Percentiles rank a stretch among this genome's conserved stretches.
These are phyloP conservation scores for Clinocottus analis DNA, from an alignment of 2,113 vertebrate species.

Conservation along the genomic window DNA sequence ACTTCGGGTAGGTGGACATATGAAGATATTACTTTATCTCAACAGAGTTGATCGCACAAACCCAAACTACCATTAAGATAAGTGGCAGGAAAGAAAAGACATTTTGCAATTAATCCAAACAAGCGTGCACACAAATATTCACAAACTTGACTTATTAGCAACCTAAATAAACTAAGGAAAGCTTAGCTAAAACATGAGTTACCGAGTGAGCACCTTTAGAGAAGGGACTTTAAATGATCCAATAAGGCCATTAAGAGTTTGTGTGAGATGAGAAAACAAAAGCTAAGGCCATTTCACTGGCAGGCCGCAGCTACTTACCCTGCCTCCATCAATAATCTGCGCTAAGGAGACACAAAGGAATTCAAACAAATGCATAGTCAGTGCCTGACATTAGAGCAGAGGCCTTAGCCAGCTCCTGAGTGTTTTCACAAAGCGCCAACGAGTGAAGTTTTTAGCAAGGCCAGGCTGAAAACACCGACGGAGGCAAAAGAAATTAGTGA, in stretches of 20 bases:
- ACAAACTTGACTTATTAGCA: conserved; percentile 61
- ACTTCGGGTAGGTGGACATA: background rate
- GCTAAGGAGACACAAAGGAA: conserved; percentile 53
- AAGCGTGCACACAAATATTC: conserved; percentile 1
- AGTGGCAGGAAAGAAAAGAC: conserved; percentile 36
- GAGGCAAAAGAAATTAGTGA: conserved; percentile 1
- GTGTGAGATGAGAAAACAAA: conserved; percentile 71
- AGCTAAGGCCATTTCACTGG: conserved; percentile 50
- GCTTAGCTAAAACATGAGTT: conserved; percentile 71
- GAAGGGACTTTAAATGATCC: conserved; percentile 72
- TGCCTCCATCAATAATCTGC: conserved; percentile 70
- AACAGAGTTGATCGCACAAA: conserved; percentile 25
- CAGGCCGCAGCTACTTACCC: conserved; percentile 53
- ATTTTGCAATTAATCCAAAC: conserved; percentile 27
- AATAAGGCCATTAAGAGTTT: conserved; percentile 71
- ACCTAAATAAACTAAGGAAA: conserved; percentile 68
- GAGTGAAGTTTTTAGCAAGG: conserved; percentile 39
- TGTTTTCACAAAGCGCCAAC: conserved; percentile 42
- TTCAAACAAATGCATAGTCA: conserved; percentile 66
- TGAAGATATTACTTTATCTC: background rate
- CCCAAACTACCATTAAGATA: conserved; percentile 42
- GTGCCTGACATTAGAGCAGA: conserved; percentile 44
- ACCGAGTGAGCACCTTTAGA: conserved; percentile 65
- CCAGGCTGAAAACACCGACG: conserved; percentile 34
- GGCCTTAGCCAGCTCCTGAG: conserved; percentile 49